phyloP scores from a whole-genome alignment of 2,797 vertebrate genomes.

The Heliangelus exortis region DNA sequence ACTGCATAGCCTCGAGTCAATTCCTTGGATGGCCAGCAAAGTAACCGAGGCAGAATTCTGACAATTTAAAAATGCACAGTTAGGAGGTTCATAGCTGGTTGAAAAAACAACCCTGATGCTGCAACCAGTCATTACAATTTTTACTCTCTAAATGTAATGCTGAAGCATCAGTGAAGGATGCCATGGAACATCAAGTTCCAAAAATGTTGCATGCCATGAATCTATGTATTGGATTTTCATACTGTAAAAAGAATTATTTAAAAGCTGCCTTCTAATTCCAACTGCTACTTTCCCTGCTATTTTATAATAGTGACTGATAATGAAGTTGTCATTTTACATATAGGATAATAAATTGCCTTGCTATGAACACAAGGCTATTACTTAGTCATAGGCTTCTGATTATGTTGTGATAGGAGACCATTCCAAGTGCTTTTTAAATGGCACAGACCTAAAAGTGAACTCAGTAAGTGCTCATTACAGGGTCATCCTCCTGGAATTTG shows the following conservation, averaged over 20 bases:
- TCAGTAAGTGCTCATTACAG: slow-evolving; percentile 36
- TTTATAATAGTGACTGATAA: slow-evolving; percentile 32
- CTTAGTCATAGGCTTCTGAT: slow-evolving; percentile 26
- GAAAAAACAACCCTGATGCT: fast-evolving
- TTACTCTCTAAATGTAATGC: neutral
- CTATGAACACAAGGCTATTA: slow-evolving; percentile 30
- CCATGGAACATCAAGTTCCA: slow-evolving; percentile 24
- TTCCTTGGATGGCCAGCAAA: neutral
- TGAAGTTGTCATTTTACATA: slow-evolving; percentile 58
- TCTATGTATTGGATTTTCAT: neutral
- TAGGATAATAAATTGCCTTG: slow-evolving; percentile 55
- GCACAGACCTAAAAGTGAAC: slow-evolving; percentile 22
- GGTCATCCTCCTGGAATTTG: neutral
- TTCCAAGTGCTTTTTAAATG: slow-evolving; percentile 45
- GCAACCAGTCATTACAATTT: neutral
- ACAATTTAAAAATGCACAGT: neutral
- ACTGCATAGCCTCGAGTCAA: neutral
- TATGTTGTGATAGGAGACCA: slow-evolving; percentile 17
- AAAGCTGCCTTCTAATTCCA: slow-evolving; percentile 33
- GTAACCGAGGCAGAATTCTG: neutral
- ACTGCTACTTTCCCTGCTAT: slow-evolving; percentile 14
- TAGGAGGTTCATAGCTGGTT: neutral
- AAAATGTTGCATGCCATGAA: neutral
- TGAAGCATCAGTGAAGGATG: neutral
- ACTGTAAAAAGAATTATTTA: slow-evolving; percentile 37